Conservation (phyloP, 2,888 invertebrate species). For the Parnassius apollo region DNA sequence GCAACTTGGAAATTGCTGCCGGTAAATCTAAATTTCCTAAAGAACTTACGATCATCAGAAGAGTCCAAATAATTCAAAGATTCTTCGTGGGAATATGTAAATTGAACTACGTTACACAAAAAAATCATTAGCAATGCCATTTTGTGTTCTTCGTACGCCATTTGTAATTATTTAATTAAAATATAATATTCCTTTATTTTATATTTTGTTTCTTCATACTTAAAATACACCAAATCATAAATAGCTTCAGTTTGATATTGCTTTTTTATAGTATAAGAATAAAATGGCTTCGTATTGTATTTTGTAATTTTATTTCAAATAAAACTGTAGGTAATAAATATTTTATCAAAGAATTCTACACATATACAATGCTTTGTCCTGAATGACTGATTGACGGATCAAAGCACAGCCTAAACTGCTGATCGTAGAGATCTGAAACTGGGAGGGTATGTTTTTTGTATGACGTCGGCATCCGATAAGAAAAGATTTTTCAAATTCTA, state of each 20-base stretch:
- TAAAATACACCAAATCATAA: too few species aligned
- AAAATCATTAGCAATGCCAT: slow-evolving; percentile 1
- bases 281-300: not conserved
- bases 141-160: slow-evolving; percentile 4
- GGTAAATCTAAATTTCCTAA: too few species aligned
- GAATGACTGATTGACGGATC: too few species aligned
- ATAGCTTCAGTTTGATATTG: too few species aligned
- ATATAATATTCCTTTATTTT: not conserved
- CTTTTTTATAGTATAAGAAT: not conserved
- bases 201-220: not conserved
- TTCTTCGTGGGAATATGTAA: slow-evolving; percentile 10
- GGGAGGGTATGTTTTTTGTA: too few species aligned
- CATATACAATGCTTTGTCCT: too few species aligned
- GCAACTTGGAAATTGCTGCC: too few species aligned
- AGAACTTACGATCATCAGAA: slow-evolving; percentile 25
- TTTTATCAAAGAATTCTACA: slow-evolving; percentile 28
- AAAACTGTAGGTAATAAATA: slow-evolving; percentile 30
- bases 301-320: slow-evolving; percentile 24
- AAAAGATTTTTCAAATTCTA: too few species aligned
- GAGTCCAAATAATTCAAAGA: slow-evolving; percentile 11
- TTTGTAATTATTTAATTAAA: not conserved
- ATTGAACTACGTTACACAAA: not conserved
- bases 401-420: too few species aligned
- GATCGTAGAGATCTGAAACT: too few species aligned
- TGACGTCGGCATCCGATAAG: too few species aligned